phyloP scores from a whole-genome alignment of 2,797 vertebrate genomes.

The Esox masquinongy region DNA sequence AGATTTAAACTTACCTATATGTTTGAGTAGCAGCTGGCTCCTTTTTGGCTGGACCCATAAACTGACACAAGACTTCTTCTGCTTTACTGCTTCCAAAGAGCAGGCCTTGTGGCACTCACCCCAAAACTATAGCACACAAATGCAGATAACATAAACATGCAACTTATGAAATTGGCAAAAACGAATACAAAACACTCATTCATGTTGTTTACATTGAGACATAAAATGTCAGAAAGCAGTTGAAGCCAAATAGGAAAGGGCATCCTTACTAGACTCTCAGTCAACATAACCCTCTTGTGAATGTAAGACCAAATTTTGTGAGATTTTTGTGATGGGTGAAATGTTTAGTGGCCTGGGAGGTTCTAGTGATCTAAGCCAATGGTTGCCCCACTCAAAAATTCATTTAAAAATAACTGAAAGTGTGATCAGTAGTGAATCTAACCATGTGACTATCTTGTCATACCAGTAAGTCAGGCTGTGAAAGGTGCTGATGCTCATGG shows the following conservation, averaged over 20 bases:
- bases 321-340: neutral
- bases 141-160: conserved; percentile 22
- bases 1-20: conserved; percentile 36
- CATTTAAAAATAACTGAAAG: conserved; percentile 18
- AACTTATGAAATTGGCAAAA: conserved; percentile 32
- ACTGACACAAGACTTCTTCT: conserved; percentile 58
- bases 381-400: too few relatives aligned
- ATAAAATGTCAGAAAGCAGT: neutral
- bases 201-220: conserved; percentile 24
- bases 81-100: conserved; percentile 71
- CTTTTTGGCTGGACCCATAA: conserved; percentile 41
- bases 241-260: neutral
- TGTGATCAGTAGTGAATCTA: conserved; percentile 34
- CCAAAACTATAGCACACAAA: conserved; percentile 59
- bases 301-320: neutral
- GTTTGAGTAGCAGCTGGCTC: conserved; percentile 12
- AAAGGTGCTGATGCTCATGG: conserved; percentile 69
- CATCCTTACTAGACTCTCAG: neutral
- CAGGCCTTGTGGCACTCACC: conserved; percentile 54
- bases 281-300: too few relatives aligned
- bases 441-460: neutral
- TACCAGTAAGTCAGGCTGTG: conserved; percentile 77
- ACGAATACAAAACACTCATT: conserved; percentile 8
- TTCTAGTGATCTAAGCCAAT: neutral
- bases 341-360: conserved; percentile 29